phyloP scores from a whole-genome alignment of 2,797 vertebrate genomes.

The Tolypeutes matacus region DNA sequence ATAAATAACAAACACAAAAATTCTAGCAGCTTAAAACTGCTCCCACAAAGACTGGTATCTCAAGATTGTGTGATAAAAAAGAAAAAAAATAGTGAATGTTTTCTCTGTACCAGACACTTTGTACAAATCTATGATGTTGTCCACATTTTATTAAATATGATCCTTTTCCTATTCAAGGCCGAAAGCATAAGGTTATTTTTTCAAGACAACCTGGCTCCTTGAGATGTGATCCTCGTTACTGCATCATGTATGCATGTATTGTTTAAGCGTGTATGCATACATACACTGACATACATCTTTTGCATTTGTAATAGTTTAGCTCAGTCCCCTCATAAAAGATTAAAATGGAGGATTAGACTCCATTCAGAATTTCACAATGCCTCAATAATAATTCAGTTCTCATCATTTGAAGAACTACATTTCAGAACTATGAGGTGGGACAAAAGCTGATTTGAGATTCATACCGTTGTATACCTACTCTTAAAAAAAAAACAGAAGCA shows the following conservation, averaged over 20 bases:
- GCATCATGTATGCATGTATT: not conserved
- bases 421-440: constrained; percentile 70
- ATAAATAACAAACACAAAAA: not conserved
- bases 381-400: constrained; percentile 74
- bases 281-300: not conserved
- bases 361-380: constrained; percentile 76
- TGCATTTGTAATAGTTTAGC: constrained; percentile 64
- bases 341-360: constrained; percentile 78
- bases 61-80: not conserved
- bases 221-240: not conserved
- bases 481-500: constrained; percentile 53
- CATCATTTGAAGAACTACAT: constrained; percentile 70
- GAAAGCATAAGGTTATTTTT: not conserved
- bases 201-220: not conserved
- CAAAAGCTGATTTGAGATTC: constrained; percentile 83
- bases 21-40: not conserved
- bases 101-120: not conserved
- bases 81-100: not conserved
- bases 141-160: not conserved
- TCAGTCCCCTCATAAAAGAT: constrained; percentile 69
- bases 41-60: not conserved
- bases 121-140: not conserved
- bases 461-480: constrained; percentile 77
- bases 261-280: not conserved
- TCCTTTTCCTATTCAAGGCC: not conserved